Conservation (phyloP, 1,140 invertebrate species). For the Drosophila rhopaloa region DNA sequence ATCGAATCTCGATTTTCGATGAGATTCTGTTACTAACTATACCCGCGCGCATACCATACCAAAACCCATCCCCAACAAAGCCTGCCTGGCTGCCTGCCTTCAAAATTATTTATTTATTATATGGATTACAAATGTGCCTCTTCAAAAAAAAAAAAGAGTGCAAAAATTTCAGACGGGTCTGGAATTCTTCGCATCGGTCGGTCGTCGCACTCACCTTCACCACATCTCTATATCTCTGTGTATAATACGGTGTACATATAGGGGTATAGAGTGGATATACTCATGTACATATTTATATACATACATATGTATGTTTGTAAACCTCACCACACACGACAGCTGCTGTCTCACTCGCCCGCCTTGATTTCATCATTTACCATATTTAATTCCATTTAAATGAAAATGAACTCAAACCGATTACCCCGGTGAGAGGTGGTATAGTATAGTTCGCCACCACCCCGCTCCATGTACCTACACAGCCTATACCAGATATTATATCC, state of each 20-base stretch:
- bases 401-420: constrained; percentile 83
- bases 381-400: constrained; percentile 84
- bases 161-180: constrained; percentile 46
- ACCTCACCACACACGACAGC: constrained; percentile 67
- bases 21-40: constrained; percentile 77
- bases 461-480: not conserved
- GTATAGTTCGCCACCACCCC: not conserved
- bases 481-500: constrained; percentile 13
- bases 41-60: constrained; percentile 17
- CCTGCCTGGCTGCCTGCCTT: constrained; percentile 20
- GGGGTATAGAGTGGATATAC: not conserved
- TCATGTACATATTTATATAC: not conserved
- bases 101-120: constrained; percentile 79
- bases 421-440: constrained; percentile 33
- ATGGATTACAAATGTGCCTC: constrained; percentile 65
- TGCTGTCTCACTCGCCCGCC: constrained; percentile 39
- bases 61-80: constrained; percentile 26
- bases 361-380: constrained; percentile 82
- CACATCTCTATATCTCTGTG: constrained; percentile 36
- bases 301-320: constrained; percentile 17
- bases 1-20: constrained; percentile 84
- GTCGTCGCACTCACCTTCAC: constrained; percentile 77
- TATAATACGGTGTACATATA: constrained; percentile 2
- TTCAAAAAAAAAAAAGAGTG: constrained; percentile 36
- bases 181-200: constrained; percentile 44